These are phyloP conservation scores for Hirtodrosophila histrioides DNA, from an alignment of 2,888 invertebrate genomes.

Conservation along the genomic window DNA sequence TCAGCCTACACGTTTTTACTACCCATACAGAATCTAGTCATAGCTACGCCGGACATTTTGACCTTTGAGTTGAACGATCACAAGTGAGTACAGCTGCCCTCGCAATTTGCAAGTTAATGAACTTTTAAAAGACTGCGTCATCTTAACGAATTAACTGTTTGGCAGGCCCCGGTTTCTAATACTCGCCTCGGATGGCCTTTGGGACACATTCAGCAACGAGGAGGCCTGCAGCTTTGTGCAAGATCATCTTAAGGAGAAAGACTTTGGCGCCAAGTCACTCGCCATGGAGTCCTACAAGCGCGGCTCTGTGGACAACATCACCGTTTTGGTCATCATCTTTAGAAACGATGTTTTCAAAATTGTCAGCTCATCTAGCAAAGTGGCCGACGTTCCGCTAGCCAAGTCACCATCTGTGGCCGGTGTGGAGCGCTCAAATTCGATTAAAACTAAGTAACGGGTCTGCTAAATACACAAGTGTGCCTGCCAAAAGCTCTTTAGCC, in stretches of 20 bases:
- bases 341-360: slow-evolving; percentile 85
- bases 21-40: slow-evolving; percentile 90
- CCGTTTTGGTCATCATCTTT: slow-evolving; percentile 95
- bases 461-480: slow-evolving; percentile 26
- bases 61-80: slow-evolving; percentile 95
- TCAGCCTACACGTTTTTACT: slow-evolving; percentile 26
- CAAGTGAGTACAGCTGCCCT: slow-evolving; percentile 84
- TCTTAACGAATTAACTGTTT: neutral
- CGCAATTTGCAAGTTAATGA: slow-evolving; percentile 29
- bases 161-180: slow-evolving; percentile 93
- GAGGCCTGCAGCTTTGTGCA: slow-evolving; percentile 96
- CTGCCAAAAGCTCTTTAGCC: slow-evolving; percentile 32
- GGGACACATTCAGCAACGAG: slow-evolving; percentile 98
- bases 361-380: slow-evolving; percentile 39
- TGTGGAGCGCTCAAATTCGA: slow-evolving; percentile 68
- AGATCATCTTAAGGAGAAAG: slow-evolving; percentile 92
- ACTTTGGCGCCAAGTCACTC: slow-evolving; percentile 95
- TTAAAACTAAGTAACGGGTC: slow-evolving; percentile 63
- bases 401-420: slow-evolving; percentile 52
- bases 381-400: slow-evolving; percentile 18
- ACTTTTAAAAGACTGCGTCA: slow-evolving; percentile 16
- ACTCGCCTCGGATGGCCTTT: slow-evolving; percentile 97
- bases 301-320: slow-evolving; percentile 97
- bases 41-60: slow-evolving; percentile 97
- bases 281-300: slow-evolving; percentile 95